A percentile compares a stretch with the other conserved stretches of the same genome.
Conservation (phyloP, 1,140 invertebrate genomes). For the Hyposmocoma kahamanoa region DNA sequence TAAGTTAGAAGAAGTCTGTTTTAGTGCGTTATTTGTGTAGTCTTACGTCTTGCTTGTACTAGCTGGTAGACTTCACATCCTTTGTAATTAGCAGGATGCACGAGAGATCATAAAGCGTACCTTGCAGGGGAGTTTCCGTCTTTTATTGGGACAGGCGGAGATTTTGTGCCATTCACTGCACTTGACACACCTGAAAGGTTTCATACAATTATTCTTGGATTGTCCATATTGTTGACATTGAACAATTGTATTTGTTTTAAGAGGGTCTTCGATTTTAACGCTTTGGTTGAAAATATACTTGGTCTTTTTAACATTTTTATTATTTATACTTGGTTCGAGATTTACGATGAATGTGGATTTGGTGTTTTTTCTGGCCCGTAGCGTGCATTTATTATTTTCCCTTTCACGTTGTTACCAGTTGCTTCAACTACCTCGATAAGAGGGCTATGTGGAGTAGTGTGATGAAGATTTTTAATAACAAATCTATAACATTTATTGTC, state of each 20-base stretch:
- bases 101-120: constrained; percentile 2
- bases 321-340: constrained; percentile 29
- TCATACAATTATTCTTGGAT: too few species aligned
- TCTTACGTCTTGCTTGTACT: background rate
- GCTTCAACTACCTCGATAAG: too few species aligned
- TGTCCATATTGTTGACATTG: too few species aligned
- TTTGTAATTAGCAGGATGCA: background rate
- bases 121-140: background rate
- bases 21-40: background rate
- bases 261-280: constrained; percentile 21
- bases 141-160: too few species aligned
- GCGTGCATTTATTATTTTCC: too few species aligned
- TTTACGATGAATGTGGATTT: constrained; percentile 21
- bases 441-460: too few species aligned
- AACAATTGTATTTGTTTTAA: too few species aligned
- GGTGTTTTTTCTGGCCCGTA: background rate
- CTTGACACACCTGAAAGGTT: constrained; percentile 6
- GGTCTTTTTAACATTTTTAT: constrained; percentile 32
- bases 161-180: constrained; percentile 1
- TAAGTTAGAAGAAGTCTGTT: too few species aligned
- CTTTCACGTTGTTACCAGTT: too few species aligned
- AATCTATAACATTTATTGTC: too few species aligned
- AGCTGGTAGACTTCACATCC: background rate
- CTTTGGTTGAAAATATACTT: constrained; percentile 12
- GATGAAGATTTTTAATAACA: too few species aligned